Base-by-base conservation (phyloP, 2,888 invertebrate genomes). In the Dexiosoma caninum region DNA sequence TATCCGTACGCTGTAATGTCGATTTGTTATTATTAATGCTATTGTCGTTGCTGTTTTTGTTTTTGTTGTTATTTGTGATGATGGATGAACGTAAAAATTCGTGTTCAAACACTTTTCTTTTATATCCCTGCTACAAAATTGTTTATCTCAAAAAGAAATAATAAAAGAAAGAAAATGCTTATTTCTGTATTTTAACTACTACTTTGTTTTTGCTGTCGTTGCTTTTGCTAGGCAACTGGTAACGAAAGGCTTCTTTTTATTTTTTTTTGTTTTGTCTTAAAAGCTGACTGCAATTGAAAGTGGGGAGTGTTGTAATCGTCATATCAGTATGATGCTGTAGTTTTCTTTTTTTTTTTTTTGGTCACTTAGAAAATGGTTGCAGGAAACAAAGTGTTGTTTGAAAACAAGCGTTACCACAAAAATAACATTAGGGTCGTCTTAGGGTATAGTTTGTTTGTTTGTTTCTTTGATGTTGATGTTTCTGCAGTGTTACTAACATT, bases 101-200 rank as follows among this genome's bases (percentile, higher is more conserved):
- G 83, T 83, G 81, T 82, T 82, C 79, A 81, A 81, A 83, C 82
- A 82, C 83, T 82, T 82, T 83, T 78, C 78, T 80, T 71, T 57
- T 72, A 71, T 64, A 67, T 23, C 19, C 23, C 37, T 74, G 74
- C 30, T 71, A 74, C 64, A 67, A 82, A 78, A 76, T 72, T 77
- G 75, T 74, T 69, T 78, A 82, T 78, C 77, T 79, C 69, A 27
- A 19, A 16, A 44, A 42, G 14, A 46, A 57, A 46, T 69, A 75
- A 35, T n/a, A n/a, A n/a, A n/a, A n/a, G n/a, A n/a, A n/a, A n/a
- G n/a, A n/a, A n/a, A n/a, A n/a, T n/a, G n/a, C n/a, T n/a, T n/a
- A n/a, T n/a, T n/a, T n/a, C n/a, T n/a, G n/a, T n/a, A n/a, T n/a
- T n/a, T n/a, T n/a, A n/a, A n/a, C n/a, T n/a, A n/a, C n/a, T n/a